Percentiles rank a stretch among this genome's conserved stretches.
Evolutionary conservation across 2,888 invertebrate species (phyloP).

Genomic region (Apotomis turbidana): DNA sequence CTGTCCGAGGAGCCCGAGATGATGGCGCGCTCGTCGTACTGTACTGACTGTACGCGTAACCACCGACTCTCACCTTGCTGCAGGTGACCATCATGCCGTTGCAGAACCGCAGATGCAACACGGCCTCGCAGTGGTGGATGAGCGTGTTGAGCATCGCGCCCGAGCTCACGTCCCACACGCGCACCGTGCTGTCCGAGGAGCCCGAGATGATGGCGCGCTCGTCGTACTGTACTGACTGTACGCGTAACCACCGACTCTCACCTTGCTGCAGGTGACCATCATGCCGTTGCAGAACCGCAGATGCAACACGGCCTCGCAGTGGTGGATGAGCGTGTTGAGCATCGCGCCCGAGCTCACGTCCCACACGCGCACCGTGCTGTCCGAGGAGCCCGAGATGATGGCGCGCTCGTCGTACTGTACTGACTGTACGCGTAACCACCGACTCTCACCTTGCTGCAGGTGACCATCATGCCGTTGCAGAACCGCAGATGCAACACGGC

Average conservation of each 20-base stretch:
- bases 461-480: slow-evolving; percentile 99
- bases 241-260: slow-evolving; percentile 57
- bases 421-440: too few relatives aligned
- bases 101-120: slow-evolving; percentile 98
- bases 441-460: too few relatives aligned
- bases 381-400: slow-evolving; percentile 99
- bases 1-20: slow-evolving; percentile 99
- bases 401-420: too few relatives aligned
- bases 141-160: slow-evolving; percentile 99
- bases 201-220: slow-evolving; percentile 99
- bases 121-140: slow-evolving; percentile 99
- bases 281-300: slow-evolving; percentile 99
- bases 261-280: slow-evolving; percentile 99
- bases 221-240: slow-evolving; percentile 96
- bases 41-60: too few relatives aligned
- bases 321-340: slow-evolving; percentile 99
- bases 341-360: slow-evolving; percentile 97
- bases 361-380: slow-evolving; percentile 99
- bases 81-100: slow-evolving; percentile 98
- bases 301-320: slow-evolving; percentile 99
- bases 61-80: too few relatives aligned
- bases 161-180: slow-evolving; percentile 98
- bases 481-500: slow-evolving; percentile 99
- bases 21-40: slow-evolving; percentile 98
- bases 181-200: slow-evolving; percentile 98